Base-by-base conservation (phyloP, 2,888 invertebrate species). In the Calliscelio sp. region DNA sequence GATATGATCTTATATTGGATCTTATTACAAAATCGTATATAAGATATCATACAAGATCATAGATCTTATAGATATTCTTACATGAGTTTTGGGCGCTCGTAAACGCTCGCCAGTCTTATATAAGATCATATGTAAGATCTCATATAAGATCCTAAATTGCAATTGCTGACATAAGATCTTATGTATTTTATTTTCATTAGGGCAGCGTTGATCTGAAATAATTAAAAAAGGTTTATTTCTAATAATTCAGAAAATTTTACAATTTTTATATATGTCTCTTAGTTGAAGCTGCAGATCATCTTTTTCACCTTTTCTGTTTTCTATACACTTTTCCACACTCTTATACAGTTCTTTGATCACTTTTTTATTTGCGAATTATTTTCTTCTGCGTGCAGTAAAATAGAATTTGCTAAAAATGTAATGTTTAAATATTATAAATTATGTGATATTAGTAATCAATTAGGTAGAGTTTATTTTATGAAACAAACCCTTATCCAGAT, bases 251-350 rank as follows among this genome's bases (percentile, higher is more conserved):
- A 18, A 4, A 24, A 46, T 46, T 18, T 1, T 1, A 10, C 0
- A 24, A 16, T 14, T 11, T 11, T 16, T 49, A 24, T 28, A 28
- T 28, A 35, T 32, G 16, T 41, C 6, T 46, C 25, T 93, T 91
- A 97, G 97, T 96, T 97, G 97, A 81, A 96, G 95, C 57, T 95
- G 95, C 85, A 97, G 93, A 91, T 97, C 97, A 85, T 96, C 96
- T 24, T 95, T 94, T 87, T 97, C 97, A 63, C 94, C 94, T 86
- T 94, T 95, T 44, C 95, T 94, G 32, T 94, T 94, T 73, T 97
- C 97, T 11, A 95, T 92, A 78, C 96, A 94, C 82, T 94, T 94
- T 88, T 95, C 94, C 86, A 94, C 94, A 89, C 95, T 94, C 70
- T 94, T 93, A 82, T 94, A 95, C 46, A 96, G 93, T 87, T 95